Evolutionary conservation across 1,140 invertebrate species (phyloP), one percentile per base, ranked within the genome.

Genomic region (Bombus terrestris): DNA sequence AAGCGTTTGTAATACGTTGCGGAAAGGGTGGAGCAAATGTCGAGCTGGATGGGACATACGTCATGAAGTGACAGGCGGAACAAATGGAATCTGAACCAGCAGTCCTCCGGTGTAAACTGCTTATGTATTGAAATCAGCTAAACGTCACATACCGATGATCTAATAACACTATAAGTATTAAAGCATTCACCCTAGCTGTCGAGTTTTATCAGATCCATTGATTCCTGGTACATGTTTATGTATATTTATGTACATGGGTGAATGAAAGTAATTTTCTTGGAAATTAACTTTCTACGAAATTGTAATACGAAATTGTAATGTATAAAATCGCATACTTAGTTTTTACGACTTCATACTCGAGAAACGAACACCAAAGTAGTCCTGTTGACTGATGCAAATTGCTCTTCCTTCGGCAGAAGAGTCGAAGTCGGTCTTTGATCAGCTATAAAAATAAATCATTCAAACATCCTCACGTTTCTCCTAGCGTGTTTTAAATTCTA

Each of bases 1-100:
- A 86, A 93, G 91, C 90, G 92, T 91, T 62, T 90, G 91, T 92
- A 91, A 92, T 92, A 91, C 89, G 92, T 91, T 91, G 89, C 85
- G 91, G 92, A 92, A 92, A 90, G 89, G 90, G 83, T 64, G 74
- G 59, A 89, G 88, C 88, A 87, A 89, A 91, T 88, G 92, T 91
- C 92, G 92, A 91, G 92, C 87, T 90, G 90, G 92, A 93, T 93
- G 87, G 93, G 92, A 94, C 94, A 93, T 94, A 92, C 92, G 93
- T 95, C 94, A 95, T 92, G 91, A 90, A 92, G 86, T 93, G 94
- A 95, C 94, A 95, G 92, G 93, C 94, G 95, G 94, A 95, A 95
- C 95, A 95, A 95, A 95, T 95, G 93, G 94, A 95, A 95, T 95
- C 94, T 95, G 94, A 94, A 95, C 93, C 92, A 95, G 94, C 94